Evolutionary conservation across 1,140 invertebrate genomes (phyloP).

Genomic region (Uloborus diversus): DNA sequence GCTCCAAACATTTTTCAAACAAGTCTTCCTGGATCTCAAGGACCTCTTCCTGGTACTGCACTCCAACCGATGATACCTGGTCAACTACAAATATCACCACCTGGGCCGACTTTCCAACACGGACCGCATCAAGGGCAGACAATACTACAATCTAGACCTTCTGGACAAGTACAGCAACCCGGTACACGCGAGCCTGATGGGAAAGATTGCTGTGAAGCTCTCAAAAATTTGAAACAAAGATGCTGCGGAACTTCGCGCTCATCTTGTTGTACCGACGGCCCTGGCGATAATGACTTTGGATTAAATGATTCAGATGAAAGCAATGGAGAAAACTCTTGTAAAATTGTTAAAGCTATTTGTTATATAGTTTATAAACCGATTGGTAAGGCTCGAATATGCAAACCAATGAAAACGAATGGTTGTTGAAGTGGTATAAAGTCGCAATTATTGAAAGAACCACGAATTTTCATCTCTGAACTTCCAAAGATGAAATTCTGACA

Average conservation of each 20-base stretch:
- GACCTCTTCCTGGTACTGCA: no score
- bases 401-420: constrained; percentile 31
- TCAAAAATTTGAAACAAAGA: constrained; percentile 10
- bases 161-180: background rate
- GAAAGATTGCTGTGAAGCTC: constrained; percentile 22
- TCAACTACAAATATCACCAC: no score
- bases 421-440: no score
- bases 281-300: background rate
- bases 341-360: constrained; percentile 47
- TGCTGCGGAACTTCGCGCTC: constrained; percentile 16
- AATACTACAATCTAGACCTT: no score
- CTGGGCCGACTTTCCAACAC: no score
- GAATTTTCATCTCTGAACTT: no score
- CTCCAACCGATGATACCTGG: no score
- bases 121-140: background rate
- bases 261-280: constrained; percentile 12
- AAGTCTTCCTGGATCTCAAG: no score
- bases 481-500: no score
- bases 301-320: constrained; percentile 19
- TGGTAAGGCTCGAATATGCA: constrained; percentile 47
- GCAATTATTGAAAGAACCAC: no score
- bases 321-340: constrained; percentile 9
- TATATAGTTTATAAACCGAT: constrained; percentile 53
- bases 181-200: constrained; percentile 15
- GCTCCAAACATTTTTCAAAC: no score